Evolutionary conservation across 2,888 invertebrate genomes (phyloP).

Genomic region (Rutpela maculata): DNA sequence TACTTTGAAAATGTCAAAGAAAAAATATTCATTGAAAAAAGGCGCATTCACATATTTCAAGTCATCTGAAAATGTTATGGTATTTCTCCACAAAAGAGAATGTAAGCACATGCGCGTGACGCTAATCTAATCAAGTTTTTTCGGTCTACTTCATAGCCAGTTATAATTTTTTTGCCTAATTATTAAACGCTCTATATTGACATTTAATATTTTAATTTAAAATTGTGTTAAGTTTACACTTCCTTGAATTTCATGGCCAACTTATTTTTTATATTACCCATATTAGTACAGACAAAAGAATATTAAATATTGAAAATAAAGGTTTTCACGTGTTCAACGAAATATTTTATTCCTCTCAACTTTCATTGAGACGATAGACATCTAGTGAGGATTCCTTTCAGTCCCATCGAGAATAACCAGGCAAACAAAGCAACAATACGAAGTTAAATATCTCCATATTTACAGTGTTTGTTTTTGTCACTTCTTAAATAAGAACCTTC

Average conservation of each 20-base stretch:
- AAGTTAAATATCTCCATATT: constrained; percentile 25
- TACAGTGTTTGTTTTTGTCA: constrained; percentile 31
- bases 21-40: too few species aligned
- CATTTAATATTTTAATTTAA: constrained; percentile 9
- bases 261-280: constrained; percentile 15
- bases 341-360: background rate
- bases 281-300: background rate
- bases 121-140: background rate
- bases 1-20: too few species aligned
- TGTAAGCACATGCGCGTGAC: background rate
- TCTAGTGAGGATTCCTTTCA: background rate
- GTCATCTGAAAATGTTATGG: too few species aligned
- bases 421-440: constrained; percentile 35
- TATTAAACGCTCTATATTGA: constrained; percentile 1
- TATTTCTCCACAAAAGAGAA: background rate
- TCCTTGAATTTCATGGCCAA: constrained; percentile 27
- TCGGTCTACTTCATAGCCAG: background rate
- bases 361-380: background rate
- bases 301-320: background rate
- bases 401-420: background rate
- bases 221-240: constrained; percentile 14
- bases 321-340: background rate
- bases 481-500: constrained; percentile 24
- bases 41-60: too few species aligned
- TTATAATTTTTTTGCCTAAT: constrained; percentile 5